Percentiles rank a stretch among this genome's conserved stretches.
These are phyloP conservation scores for Scartelaos histophorus DNA, from an alignment of 2,113 vertebrate genomes.

Conservation along the genomic window DNA sequence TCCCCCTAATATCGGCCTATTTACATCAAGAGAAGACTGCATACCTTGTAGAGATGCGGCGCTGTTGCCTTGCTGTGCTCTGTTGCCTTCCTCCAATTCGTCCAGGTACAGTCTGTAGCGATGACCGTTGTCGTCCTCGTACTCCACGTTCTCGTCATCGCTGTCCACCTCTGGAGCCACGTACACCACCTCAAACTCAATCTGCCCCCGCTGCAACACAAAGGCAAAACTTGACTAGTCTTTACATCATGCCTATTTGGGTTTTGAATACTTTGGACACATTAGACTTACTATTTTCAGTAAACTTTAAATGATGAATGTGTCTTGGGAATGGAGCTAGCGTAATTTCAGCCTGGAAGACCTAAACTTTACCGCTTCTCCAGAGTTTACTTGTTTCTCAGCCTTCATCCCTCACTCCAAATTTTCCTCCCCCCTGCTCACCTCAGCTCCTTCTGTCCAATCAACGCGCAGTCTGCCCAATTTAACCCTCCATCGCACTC, in stretches of 20 bases:
- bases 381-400: too few species aligned
- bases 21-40: neutral
- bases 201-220: constrained; percentile 87
- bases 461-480: too few species aligned
- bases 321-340: too few species aligned
- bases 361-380: too few species aligned
- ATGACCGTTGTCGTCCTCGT: constrained; percentile 95
- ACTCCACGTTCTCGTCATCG: constrained; percentile 97
- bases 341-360: too few species aligned
- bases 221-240: neutral
- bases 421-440: too few species aligned
- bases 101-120: constrained; percentile 96
- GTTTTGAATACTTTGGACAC: neutral
- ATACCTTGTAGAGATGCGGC: constrained; percentile 61
- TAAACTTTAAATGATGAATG: neutral
- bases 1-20: neutral
- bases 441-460: too few species aligned
- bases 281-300: neutral
- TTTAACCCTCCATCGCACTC: too few species aligned
- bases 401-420: too few species aligned
- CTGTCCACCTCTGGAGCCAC: constrained; percentile 98
- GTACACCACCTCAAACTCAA: constrained; percentile 98
- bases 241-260: neutral
- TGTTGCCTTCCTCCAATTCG: constrained; percentile 84
- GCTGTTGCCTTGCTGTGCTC: constrained; percentile 71